Conservation (phyloP, 2,888 invertebrate species). For the Chymomyza fuscimana region DNA sequence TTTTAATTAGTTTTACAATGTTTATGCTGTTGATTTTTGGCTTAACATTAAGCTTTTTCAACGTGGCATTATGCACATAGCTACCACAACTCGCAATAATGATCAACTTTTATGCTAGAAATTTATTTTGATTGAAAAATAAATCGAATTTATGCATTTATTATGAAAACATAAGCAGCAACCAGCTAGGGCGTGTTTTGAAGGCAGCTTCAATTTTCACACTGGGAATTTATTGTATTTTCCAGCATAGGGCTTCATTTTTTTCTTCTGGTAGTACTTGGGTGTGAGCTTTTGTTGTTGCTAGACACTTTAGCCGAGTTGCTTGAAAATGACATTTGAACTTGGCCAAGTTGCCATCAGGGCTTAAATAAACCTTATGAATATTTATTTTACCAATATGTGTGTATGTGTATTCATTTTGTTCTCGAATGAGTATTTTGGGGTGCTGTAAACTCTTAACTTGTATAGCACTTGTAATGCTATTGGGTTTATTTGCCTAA, state of each 20-base stretch:
- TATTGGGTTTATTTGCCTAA: constrained; percentile 71
- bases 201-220: constrained; percentile 25
- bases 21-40: constrained; percentile 43
- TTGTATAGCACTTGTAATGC: constrained; percentile 62
- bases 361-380: constrained; percentile 59
- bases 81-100: not conserved
- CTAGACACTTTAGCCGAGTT: constrained; percentile 10
- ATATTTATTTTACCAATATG: constrained; percentile 62
- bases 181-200: constrained; percentile 14
- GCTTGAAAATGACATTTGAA: not conserved
- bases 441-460: constrained; percentile 42
- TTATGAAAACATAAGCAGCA: constrained; percentile 68
- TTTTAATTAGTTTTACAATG: constrained; percentile 60
- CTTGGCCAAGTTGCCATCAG: constrained; percentile 22
- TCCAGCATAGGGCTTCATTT: not conserved
- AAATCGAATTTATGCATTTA: constrained; percentile 76
- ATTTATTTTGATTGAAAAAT: constrained; percentile 76
- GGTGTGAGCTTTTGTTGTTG: constrained; percentile 9
- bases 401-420: constrained; percentile 25
- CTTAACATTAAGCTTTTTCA: constrained; percentile 17
- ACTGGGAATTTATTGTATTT: constrained; percentile 42
- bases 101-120: not conserved
- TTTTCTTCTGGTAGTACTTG: constrained; percentile 27
- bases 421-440: not conserved
- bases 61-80: not conserved